Conservation (phyloP, 2,888 invertebrate genomes). For the Anoncus sp. region DNA sequence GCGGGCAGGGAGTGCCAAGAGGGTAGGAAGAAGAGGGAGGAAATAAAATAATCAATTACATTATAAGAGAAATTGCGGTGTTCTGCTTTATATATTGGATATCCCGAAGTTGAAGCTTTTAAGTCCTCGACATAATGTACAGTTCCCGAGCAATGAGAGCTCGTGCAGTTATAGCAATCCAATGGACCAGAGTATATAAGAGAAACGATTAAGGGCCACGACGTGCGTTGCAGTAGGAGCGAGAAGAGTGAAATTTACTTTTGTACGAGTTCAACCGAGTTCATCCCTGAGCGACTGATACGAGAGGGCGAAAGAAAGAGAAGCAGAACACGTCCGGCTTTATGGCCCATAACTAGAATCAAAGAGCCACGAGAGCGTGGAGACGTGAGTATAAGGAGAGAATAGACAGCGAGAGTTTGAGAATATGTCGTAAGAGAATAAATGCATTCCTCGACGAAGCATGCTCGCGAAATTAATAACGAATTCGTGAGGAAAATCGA, state of each 20-base stretch:
- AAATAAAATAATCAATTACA: no score
- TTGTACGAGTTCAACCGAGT: conserved; percentile 35
- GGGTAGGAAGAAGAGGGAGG: no score
- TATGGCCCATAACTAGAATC: conserved; percentile 35
- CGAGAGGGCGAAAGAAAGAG: neutral
- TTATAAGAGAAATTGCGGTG: no score
- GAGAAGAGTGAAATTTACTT: conserved; percentile 49
- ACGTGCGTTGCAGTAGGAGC: conserved; percentile 32
- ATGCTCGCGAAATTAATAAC: conserved; percentile 41
- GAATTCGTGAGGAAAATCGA: conserved; percentile 31
- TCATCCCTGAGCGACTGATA: conserved; percentile 15
- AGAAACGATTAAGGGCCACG: conserved; percentile 29
- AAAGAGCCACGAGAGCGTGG: conserved; percentile 12
- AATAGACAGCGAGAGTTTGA: conserved; percentile 3
- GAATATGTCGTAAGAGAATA: conserved; percentile 23
- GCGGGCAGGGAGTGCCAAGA: no score
- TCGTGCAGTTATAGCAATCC: conserved; percentile 7
- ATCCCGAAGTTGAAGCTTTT: conserved; percentile 32
- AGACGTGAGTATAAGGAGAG: conserved; percentile 15
- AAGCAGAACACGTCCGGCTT: conserved; percentile 35
- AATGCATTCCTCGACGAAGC: conserved; percentile 24
- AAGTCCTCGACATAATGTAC: conserved; percentile 21
- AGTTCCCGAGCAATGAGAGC: conserved; percentile 19
- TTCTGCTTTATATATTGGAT: neutral
- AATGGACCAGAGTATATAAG: conserved; percentile 14